phyloP scores from a whole-genome alignment of 2,113 vertebrate genomes.

The Crotalus viridis region DNA sequence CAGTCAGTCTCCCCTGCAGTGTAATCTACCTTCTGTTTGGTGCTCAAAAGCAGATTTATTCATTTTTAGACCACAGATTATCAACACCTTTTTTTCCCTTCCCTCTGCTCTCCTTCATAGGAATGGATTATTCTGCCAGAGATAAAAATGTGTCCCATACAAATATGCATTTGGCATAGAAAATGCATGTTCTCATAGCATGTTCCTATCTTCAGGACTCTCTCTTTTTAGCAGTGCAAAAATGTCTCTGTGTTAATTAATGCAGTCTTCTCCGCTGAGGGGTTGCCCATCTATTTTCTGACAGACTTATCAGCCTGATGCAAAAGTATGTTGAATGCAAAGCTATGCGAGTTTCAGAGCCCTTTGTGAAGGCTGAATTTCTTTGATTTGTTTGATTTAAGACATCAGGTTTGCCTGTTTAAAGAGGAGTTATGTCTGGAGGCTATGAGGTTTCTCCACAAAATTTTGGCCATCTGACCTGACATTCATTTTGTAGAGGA shows the following conservation, averaged over 20 bases:
- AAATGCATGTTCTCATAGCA: neutral
- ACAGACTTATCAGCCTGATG: neutral
- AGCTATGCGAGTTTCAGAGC: neutral
- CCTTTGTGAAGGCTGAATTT: neutral
- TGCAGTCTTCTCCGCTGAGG: neutral
- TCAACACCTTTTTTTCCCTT: neutral
- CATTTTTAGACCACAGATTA: constrained; percentile 43
- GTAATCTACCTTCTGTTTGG: constrained; percentile 65
- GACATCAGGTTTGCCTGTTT: neutral
- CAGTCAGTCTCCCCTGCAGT: constrained; percentile 53
- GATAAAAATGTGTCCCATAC: constrained; percentile 5
- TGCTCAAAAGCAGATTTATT: constrained; percentile 59
- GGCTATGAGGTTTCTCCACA: neutral
- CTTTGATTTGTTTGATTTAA: neutral
- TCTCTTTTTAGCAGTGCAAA: neutral
- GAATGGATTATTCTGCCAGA: neutral
- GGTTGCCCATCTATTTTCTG: neutral
- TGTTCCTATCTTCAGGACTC: neutral
- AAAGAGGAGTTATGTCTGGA: neutral
- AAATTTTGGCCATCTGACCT: neutral
- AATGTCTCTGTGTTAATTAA: neutral
- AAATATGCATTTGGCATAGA: neutral
- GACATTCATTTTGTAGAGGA: neutral
- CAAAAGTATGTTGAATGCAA: neutral
- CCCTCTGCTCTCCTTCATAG: constrained; percentile 15